Evolutionary conservation across 1,140 invertebrate species (phyloP).

Genomic region (Musca vetustissima): DNA sequence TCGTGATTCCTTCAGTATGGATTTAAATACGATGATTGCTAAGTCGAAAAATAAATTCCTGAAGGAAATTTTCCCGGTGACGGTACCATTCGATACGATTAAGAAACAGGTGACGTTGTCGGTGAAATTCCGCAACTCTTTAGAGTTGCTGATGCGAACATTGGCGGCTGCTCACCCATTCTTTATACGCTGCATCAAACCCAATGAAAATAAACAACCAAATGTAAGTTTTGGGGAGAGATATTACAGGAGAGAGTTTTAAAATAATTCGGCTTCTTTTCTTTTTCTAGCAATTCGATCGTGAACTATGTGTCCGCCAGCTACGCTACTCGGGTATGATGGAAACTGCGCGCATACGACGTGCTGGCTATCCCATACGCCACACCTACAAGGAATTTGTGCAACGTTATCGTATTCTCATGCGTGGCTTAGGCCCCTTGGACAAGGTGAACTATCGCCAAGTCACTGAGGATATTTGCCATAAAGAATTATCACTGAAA

Average conservation of each 20-base stretch:
- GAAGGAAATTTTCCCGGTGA: slow-evolving; percentile 70
- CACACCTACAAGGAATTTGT: slow-evolving; percentile 88
- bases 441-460: slow-evolving; percentile 69
- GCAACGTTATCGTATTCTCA: slow-evolving; percentile 80
- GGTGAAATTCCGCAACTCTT: slow-evolving; percentile 83
- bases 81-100: slow-evolving; percentile 63
- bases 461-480: slow-evolving; percentile 77
- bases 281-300: slow-evolving; percentile 77
- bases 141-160: slow-evolving; percentile 88
- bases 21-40: slow-evolving; percentile 79
- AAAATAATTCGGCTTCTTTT: neutral
- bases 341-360: slow-evolving; percentile 91
- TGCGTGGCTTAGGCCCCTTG: slow-evolving; percentile 72
- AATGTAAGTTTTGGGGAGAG: slow-evolving; percentile 62
- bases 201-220: slow-evolving; percentile 90
- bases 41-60: slow-evolving; percentile 79
- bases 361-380: slow-evolving; percentile 90
- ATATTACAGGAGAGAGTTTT: too few species aligned
- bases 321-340: slow-evolving; percentile 96
- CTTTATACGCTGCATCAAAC: slow-evolving; percentile 94
- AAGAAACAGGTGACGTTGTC: slow-evolving; percentile 76
- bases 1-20: slow-evolving; percentile 84
- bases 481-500: slow-evolving; percentile 66
- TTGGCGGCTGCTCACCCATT: slow-evolving; percentile 88
- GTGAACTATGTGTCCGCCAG: slow-evolving; percentile 83